phyloP scores from a whole-genome alignment of 2,113 vertebrate genomes.

The Phylloscopus whistleri region DNA sequence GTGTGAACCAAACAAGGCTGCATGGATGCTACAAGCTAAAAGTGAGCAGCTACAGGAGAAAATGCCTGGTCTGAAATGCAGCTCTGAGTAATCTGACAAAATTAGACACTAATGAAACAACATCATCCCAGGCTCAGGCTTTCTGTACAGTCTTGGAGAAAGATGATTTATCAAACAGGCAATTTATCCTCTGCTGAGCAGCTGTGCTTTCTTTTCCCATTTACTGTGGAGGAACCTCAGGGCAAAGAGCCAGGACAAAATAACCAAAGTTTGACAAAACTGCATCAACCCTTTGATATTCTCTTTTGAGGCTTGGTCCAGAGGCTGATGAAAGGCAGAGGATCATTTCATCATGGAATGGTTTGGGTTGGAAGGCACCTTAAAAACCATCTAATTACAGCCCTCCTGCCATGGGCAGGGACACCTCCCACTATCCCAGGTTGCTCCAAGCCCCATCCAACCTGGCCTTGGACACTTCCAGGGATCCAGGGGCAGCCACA shows the following conservation, averaged over 20 bases:
- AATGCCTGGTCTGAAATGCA: not conserved
- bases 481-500: not conserved
- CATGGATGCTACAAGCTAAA: not conserved
- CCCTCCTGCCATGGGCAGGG: not conserved
- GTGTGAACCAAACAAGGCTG: not conserved
- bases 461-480: not conserved
- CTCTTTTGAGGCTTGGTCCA: not conserved
- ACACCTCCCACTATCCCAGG: fast-evolving
- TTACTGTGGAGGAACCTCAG: not conserved
- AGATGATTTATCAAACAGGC: not conserved
- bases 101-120: not conserved
- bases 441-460: fast-evolving
- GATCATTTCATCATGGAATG: not conserved
- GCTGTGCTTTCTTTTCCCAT: not conserved
- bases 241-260: not conserved
- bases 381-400: not conserved
- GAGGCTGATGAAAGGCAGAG: not conserved
- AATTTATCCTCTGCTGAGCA: not conserved
- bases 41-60: not conserved
- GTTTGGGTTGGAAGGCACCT: not conserved
- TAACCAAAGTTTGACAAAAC: not conserved
- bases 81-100: not conserved
- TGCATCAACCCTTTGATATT: not conserved
- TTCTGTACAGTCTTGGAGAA: not conserved
- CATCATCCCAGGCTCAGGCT: not conserved